Evolutionary conservation across 2,113 vertebrate genomes (phyloP), one percentile per base, ranked within the genome.

Genomic region (Elgaria multicarinata): DNA sequence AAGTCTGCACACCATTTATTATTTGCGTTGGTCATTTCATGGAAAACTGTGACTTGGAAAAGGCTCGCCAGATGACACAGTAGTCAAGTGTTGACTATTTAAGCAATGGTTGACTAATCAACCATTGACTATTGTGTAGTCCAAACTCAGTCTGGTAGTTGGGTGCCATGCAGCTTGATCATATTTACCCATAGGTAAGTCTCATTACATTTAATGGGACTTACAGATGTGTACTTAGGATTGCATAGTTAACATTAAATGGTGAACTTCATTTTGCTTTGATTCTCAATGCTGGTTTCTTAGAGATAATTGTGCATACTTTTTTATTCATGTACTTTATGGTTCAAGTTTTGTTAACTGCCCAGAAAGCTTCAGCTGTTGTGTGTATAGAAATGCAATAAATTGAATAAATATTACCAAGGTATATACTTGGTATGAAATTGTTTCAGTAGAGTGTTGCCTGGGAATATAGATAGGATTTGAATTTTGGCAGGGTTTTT

Each of bases 361-460:
- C 16, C 16, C 55, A 14, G 55, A 58, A 14, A 58, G 55, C 55
- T 58, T 58, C 16, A 18, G 55, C 55, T 58, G 16, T 58, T 58
- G 55, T 9, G 55, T 9, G 55, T 58, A 58, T 58, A 58, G 55
- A 58, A 58, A 58, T 58, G 55, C 12, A 58, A 58, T 58, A 16
- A 36, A 14, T 74, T 2, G 31, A 78, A 46, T 31, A 50, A 8
- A 12, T 39, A 44, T 76, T 79, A 81, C n/a, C 53, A 24, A 36
- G n/a, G 16, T 16, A 26, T 2, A 2, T 26, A 7, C 26, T 90
- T 7, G 2, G 0, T 82, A 28, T 82, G 62, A 85, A 33, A 0
- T 0, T 84, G 72, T 13, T 66, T 58, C n/a, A 87, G 50, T n/a
- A 85, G 50, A 77, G 16, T 39, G 72, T 28, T 44, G 28, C 36